phyloP scores from a whole-genome alignment of 2,113 vertebrate species.

The Passer montanus region DNA sequence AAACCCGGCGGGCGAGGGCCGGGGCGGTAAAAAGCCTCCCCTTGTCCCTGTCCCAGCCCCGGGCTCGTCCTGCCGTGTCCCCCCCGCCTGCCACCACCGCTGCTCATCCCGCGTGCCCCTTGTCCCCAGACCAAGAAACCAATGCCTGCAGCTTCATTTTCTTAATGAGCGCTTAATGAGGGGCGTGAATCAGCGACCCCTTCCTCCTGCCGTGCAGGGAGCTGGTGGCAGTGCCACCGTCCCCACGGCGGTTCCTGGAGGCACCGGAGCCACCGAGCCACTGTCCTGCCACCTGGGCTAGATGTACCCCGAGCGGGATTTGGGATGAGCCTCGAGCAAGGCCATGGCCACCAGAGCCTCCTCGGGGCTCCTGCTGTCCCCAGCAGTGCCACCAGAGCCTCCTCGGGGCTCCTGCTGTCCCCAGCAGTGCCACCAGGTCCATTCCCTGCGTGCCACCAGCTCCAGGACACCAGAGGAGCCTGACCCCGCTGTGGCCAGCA shows the following conservation, averaged over 20 bases:
- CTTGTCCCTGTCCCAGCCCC: background rate
- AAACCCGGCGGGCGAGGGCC: background rate
- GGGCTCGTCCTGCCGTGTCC: background rate
- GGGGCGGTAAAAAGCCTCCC: background rate
- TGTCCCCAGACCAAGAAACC: background rate
- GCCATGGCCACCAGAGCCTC: background rate
- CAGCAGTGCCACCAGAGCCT: background rate
- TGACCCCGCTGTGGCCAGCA: accelerated
- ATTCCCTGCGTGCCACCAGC: accelerated
- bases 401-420: background rate
- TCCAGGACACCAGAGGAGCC: accelerated
- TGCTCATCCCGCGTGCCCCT: accelerated
- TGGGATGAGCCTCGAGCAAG: background rate
- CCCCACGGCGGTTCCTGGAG: background rate
- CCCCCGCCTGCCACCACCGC: background rate
- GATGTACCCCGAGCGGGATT: background rate
- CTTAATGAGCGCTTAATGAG: slow-evolving; percentile 34
- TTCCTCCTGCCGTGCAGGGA: background rate
- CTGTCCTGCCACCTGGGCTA: background rate
- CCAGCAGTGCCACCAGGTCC: accelerated
- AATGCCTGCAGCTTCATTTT: background rate
- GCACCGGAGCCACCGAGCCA: background rate
- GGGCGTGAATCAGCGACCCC: background rate
- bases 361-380: background rate
- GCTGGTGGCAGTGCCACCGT: background rate